Evolutionary conservation across 1,140 invertebrate species (phyloP).

Genomic region (Chrysomallon squamiferum): DNA sequence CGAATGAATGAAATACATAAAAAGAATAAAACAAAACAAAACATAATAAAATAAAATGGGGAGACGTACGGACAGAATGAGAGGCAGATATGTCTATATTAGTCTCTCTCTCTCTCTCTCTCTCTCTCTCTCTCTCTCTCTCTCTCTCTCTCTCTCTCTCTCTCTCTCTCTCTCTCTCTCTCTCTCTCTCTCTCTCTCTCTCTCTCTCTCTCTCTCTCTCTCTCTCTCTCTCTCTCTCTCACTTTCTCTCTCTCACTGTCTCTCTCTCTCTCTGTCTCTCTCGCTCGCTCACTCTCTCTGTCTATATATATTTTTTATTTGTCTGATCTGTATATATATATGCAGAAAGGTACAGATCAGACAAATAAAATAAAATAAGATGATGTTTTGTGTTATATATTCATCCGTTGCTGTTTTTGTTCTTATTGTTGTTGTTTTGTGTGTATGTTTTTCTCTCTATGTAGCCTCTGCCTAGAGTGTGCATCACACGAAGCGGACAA

Average conservation of each 20-base stretch:
- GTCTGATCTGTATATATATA: too few species aligned
- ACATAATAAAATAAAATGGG: neutral
- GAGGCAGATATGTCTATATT: neutral
- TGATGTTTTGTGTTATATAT: neutral
- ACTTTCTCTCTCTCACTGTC: too few species aligned
- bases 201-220: too few species aligned
- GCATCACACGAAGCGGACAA: too few species aligned
- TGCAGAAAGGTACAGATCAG: too few species aligned
- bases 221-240: too few species aligned
- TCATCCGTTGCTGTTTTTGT: neutral
- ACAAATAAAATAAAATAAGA: too few species aligned
- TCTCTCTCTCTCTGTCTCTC: too few species aligned
- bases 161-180: neutral
- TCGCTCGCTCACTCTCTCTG: neutral
- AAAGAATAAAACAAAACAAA: neutral
- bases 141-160: neutral
- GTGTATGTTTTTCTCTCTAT: neutral
- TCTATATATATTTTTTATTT: neutral
- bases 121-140: neutral
- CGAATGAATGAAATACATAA: too few species aligned
- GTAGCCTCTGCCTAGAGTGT: neutral
- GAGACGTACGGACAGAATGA: neutral
- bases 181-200: neutral
- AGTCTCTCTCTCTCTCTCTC: neutral
- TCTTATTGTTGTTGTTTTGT: neutral